These are phyloP conservation scores for Matsumyia berberina DNA, from an alignment of 2,888 invertebrate genomes.

Conservation along the genomic window DNA sequence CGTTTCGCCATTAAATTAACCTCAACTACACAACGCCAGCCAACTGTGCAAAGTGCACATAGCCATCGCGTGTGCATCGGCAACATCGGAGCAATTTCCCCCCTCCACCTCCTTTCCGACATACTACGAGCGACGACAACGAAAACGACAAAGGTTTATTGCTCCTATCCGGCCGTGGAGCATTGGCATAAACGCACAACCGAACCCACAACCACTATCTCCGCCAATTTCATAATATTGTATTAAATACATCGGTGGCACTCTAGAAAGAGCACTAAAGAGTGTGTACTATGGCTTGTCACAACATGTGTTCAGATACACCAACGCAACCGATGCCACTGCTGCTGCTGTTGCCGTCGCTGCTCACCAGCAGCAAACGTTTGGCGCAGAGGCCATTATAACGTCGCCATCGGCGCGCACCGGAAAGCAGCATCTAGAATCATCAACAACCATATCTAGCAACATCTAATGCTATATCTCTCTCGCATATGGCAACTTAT, in stretches of 20 bases:
- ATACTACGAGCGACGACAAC: background rate
- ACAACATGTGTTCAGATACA: slow-evolving; percentile 70
- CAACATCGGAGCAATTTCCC: slow-evolving; percentile 14
- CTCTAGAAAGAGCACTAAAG: slow-evolving; percentile 53
- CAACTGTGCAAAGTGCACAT: slow-evolving; percentile 30
- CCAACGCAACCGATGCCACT: slow-evolving; percentile 41
- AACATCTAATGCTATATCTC: slow-evolving; percentile 31
- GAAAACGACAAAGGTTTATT: slow-evolving; percentile 55
- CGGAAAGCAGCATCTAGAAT: slow-evolving; percentile 41
- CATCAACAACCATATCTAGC: slow-evolving; percentile 38
- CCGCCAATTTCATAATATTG: slow-evolving; percentile 64
- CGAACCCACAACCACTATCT: slow-evolving; percentile 37
- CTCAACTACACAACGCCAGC: slow-evolving; percentile 61
- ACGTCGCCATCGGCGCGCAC: slow-evolving; percentile 30
- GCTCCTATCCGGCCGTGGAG: slow-evolving; percentile 56
- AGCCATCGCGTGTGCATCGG: slow-evolving; percentile 31
- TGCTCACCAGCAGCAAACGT: background rate
- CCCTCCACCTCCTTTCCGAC: slow-evolving; percentile 16
- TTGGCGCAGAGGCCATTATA: slow-evolving; percentile 16
- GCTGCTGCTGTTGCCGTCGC: too few species aligned
- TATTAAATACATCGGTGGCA: slow-evolving; percentile 57
- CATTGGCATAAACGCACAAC: slow-evolving; percentile 47
- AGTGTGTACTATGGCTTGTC: slow-evolving; percentile 66
- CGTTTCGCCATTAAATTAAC: slow-evolving; percentile 73
- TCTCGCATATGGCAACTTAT: background rate